Evolutionary conservation across 2,797 vertebrate genomes (phyloP).

Genomic region (Eidolon dupreanum): DNA sequence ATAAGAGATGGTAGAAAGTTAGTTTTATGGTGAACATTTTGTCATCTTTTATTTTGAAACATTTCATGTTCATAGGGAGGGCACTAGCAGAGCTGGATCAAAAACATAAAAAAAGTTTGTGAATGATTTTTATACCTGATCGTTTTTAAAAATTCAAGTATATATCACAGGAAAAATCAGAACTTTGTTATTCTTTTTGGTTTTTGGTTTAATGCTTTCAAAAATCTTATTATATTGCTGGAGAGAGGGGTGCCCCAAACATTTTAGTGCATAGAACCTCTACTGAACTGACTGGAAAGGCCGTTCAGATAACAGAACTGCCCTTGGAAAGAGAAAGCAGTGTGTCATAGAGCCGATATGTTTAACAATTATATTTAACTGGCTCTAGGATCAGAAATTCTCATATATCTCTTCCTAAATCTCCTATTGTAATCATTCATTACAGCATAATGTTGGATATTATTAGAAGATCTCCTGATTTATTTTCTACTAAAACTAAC

Average conservation of each 20-base stretch:
- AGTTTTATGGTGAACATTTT: not conserved
- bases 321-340: not conserved
- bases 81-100: not conserved
- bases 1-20: not conserved
- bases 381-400: not conserved
- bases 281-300: not conserved
- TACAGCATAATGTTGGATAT: not conserved
- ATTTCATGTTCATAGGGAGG: not conserved
- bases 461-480: not conserved
- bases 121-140: not conserved
- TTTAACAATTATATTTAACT: not conserved
- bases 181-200: not conserved
- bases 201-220: not conserved
- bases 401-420: not conserved
- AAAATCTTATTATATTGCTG: not conserved
- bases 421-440: not conserved
- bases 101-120: not conserved
- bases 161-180: not conserved
- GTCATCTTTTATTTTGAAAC: not conserved
- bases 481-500: conserved; percentile 17
- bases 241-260: not conserved
- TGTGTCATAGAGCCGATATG: not conserved
- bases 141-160: not conserved
- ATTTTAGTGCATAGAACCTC: not conserved
- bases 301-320: not conserved